phyloP scores from a whole-genome alignment of 2,113 vertebrate genomes.

The Aleadryas rufinucha region DNA sequence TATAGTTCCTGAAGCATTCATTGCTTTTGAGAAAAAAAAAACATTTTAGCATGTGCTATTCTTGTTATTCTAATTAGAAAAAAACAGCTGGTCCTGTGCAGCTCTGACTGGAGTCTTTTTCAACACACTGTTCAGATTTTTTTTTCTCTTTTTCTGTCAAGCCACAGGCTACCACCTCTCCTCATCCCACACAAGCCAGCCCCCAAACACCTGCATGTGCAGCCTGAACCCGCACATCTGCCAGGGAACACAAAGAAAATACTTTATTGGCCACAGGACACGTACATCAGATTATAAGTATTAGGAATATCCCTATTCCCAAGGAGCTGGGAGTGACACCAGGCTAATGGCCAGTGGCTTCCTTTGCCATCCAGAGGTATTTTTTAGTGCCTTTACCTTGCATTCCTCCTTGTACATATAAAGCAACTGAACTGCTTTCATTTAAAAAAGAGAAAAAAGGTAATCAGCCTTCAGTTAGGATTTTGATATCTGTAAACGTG shows the following conservation, averaged over 20 bases:
- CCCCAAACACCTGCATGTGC: conserved; percentile 67
- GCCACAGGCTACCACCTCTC: conserved; percentile 73
- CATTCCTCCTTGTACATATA: background rate
- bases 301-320: background rate
- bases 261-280: background rate
- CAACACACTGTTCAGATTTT: conserved; percentile 71
- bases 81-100: conserved; percentile 76
- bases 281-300: background rate
- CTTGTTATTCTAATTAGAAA: conserved; percentile 83
- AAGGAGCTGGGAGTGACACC: background rate
- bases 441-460: conserved; percentile 16
- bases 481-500: conserved; percentile 68
- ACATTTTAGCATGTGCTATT: conserved; percentile 80
- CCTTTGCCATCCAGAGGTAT: background rate
- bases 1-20: conserved; percentile 78
- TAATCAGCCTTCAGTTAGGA: conserved; percentile 64
- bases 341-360: background rate
- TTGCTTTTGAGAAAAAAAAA: conserved; percentile 70
- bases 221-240: conserved; percentile 68
- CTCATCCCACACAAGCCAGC: conserved; percentile 64
- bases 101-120: conserved; percentile 73
- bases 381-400: background rate
- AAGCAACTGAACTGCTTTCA: conserved; percentile 17
- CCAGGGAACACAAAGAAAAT: conserved; percentile 44
- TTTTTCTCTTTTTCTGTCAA: conserved; percentile 64